Evolutionary conservation across 2,113 vertebrate species (phyloP).

Genomic region (Astatoreochromis straeleni): DNA sequence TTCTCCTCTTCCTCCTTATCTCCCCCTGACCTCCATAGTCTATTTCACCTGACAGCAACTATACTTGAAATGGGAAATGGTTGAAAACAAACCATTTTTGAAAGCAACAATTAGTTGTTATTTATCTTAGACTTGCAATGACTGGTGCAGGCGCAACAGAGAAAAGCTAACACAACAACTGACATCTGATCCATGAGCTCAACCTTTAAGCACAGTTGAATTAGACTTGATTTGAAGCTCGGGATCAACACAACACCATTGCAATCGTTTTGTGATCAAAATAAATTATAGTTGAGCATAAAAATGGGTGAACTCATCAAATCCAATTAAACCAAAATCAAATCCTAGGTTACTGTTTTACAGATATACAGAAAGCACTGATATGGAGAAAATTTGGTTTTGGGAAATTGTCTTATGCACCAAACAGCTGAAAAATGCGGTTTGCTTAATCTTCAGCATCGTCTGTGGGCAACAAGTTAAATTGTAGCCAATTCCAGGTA

Average conservation of each 20-base stretch:
- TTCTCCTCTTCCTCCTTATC: constrained; percentile 76
- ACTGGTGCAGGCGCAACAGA: neutral
- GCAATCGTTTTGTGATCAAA: neutral
- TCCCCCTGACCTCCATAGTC: constrained; percentile 46
- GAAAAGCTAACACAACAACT: neutral
- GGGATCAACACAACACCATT: neutral
- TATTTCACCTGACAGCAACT: neutral
- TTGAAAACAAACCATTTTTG: neutral
- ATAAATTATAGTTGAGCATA: neutral
- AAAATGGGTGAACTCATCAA: neutral
- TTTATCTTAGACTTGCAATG: neutral
- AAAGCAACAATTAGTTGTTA: neutral
- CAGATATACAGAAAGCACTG: neutral
- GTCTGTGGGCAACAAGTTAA: neutral
- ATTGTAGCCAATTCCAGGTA: neutral
- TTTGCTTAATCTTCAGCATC: neutral
- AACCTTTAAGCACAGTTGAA: neutral
- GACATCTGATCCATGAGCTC: neutral
- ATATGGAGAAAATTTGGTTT: neutral
- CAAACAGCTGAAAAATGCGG: neutral
- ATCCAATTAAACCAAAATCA: neutral
- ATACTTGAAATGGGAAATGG: neutral
- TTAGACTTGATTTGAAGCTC: neutral
- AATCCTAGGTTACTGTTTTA: neutral
- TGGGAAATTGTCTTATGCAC: neutral